Conservation (phyloP, 2,113 vertebrate genomes). For the Pontoporia blainvillei region DNA sequence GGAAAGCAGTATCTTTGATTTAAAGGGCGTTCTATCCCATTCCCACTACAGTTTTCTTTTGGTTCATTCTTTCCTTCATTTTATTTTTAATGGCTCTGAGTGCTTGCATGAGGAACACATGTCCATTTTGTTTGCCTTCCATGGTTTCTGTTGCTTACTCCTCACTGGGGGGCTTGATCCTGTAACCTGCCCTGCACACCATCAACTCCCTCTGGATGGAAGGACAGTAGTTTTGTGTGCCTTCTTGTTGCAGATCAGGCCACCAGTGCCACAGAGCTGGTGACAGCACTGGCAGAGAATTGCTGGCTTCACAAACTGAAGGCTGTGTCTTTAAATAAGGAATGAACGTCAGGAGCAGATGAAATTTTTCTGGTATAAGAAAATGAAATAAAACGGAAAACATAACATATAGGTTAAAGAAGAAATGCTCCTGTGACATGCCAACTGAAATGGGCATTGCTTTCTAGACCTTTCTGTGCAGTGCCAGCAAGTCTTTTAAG, state of each 20-base stretch:
- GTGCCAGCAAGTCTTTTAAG: neutral
- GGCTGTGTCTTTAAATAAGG: conserved; percentile 36
- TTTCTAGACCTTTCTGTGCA: conserved; percentile 16
- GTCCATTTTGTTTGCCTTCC: conserved; percentile 15
- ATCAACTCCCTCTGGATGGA: neutral
- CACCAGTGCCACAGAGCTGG: neutral
- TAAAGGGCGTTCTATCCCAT: neutral
- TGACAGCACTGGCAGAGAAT: neutral
- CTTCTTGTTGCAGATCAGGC: neutral
- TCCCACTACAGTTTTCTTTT: neutral
- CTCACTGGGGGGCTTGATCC: neutral
- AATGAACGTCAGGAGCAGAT: conserved; percentile 26
- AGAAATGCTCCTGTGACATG: neutral
- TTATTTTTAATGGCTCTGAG: conserved; percentile 13
- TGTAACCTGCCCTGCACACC: neutral
- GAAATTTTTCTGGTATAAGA: conserved; percentile 44
- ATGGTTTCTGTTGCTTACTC: conserved; percentile 29
- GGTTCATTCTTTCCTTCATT: neutral
- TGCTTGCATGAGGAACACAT: neutral
- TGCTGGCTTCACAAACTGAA: conserved; percentile 14
- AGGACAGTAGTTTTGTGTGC: neutral
- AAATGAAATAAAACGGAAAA: conserved; percentile 48
- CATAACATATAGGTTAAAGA: neutral
- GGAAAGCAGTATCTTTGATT: neutral
- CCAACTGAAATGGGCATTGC: conserved; percentile 7